Evolutionary conservation across 2,888 invertebrate genomes (phyloP).

Genomic region (Anorthoa munda): DNA sequence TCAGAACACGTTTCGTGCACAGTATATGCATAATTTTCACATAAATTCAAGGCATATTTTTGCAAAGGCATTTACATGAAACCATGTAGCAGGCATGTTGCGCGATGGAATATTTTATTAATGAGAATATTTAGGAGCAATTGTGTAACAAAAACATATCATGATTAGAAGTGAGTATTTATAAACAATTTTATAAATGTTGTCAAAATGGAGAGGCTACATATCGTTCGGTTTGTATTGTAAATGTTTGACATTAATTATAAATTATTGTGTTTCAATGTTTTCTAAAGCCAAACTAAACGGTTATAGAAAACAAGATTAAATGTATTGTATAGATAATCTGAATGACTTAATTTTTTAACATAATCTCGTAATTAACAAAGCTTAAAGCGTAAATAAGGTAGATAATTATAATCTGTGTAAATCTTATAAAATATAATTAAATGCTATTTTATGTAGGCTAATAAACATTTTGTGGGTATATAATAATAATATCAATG

Average conservation of each 20-base stretch:
- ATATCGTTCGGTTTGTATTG: constrained; percentile 53
- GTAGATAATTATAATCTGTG: constrained; percentile 62
- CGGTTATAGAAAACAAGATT: constrained; percentile 35
- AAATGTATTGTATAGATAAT: constrained; percentile 45
- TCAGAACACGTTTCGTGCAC: constrained; percentile 33
- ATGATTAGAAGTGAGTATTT: constrained; percentile 85
- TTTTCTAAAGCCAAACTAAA: constrained; percentile 46
- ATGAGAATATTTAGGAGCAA: constrained; percentile 71
- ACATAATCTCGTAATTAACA: constrained; percentile 58
- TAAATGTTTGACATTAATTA: constrained; percentile 52
- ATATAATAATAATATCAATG: constrained; percentile 31
- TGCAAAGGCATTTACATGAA: constrained; percentile 26
- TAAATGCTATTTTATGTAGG: constrained; percentile 47
- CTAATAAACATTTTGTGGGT: constrained; percentile 44
- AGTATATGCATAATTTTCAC: constrained; percentile 25
- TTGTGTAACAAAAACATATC: constrained; percentile 88
- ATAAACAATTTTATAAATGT: constrained; percentile 82
- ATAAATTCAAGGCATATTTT: constrained; percentile 31
- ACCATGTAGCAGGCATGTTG: constrained; percentile 51
- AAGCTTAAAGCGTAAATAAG: constrained; percentile 70
- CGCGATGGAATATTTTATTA: constrained; percentile 55
- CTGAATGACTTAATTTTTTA: constrained; percentile 52
- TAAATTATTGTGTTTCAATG: constrained; percentile 38
- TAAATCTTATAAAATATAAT: constrained; percentile 47
- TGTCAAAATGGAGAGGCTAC: constrained; percentile 68